Conservation (phyloP, 1,140 invertebrate genomes). For the Trypoxylus dichotomus region DNA sequence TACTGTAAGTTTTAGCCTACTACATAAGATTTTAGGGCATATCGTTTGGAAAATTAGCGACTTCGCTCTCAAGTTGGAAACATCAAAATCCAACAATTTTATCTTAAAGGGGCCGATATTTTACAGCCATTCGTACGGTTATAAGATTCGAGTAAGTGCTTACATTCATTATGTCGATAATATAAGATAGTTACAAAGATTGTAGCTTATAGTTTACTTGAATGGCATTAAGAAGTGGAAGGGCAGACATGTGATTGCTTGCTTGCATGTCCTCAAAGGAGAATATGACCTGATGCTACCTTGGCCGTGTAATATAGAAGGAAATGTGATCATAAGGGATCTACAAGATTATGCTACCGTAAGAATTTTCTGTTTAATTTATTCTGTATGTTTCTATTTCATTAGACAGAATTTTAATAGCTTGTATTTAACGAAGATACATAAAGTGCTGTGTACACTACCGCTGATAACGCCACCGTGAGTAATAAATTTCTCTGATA, state of each 20-base stretch:
- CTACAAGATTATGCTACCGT: conserved; percentile 48
- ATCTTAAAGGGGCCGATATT: conserved; percentile 67
- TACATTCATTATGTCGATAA: conserved; percentile 5
- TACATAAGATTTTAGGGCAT: conserved; percentile 54
- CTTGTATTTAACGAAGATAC: no score
- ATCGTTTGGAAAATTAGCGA: conserved; percentile 70
- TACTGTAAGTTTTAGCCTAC: background rate
- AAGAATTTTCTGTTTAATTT: background rate
- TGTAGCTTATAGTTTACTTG: conserved; percentile 65
- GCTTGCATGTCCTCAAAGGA: conserved; percentile 64
- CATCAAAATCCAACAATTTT: conserved; percentile 64
- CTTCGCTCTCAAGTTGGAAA: conserved; percentile 64
- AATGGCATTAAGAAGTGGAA: conserved; percentile 75
- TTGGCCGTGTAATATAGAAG: conserved; percentile 68
- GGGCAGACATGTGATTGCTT: conserved; percentile 68
- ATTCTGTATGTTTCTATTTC: background rate
- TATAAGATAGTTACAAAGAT: conserved; percentile 27
- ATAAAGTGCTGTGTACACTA: no score
- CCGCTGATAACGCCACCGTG: no score
- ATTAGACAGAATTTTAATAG: background rate
- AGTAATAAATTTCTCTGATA: no score
- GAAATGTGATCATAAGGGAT: conserved; percentile 65
- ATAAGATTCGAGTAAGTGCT: conserved; percentile 64
- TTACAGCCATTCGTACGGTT: conserved; percentile 69
- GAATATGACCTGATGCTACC: conserved; percentile 69